Evolutionary conservation across 2,113 vertebrate species (phyloP).

Genomic region (Strix aluco): DNA sequence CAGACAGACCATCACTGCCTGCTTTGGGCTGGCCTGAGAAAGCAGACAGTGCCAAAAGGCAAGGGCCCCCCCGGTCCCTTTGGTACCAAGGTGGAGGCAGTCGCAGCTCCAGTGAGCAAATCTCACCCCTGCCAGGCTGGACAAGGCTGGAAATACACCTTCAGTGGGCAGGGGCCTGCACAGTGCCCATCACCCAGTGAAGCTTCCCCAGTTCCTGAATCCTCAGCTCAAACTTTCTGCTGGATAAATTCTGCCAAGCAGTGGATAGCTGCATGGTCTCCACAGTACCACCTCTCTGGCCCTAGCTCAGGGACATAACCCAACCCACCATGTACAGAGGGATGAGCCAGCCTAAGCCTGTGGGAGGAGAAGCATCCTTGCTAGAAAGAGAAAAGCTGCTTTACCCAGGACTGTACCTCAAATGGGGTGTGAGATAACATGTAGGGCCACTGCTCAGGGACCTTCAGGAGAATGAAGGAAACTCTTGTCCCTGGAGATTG

Average conservation of each 20-base stretch:
- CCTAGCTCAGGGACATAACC: not conserved
- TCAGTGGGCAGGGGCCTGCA: too few relatives aligned
- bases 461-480: not conserved
- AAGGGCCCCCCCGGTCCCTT: too few relatives aligned
- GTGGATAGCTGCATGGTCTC: not conserved
- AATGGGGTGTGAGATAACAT: not conserved
- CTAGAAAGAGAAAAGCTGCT: not conserved
- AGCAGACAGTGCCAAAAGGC: too few relatives aligned
- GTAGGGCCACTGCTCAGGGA: not conserved
- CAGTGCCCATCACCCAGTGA: not conserved
- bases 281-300: not conserved
- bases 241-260: not conserved
- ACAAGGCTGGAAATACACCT: too few relatives aligned
- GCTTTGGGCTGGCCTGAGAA: too few relatives aligned
- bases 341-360: too few relatives aligned
- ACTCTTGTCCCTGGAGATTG: not conserved
- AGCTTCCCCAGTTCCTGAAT: not conserved
- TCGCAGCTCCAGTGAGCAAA: too few relatives aligned
- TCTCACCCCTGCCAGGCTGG: too few relatives aligned
- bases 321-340: not conserved
- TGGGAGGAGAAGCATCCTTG: not conserved
- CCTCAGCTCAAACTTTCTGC: not conserved
- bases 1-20: not conserved
- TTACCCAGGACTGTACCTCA: not conserved
- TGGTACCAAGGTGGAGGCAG: too few relatives aligned